Percentiles rank a stretch among this genome's conserved stretches.
Evolutionary conservation across 2,113 vertebrate species (phyloP).

Genomic region (Uria lomvia): DNA sequence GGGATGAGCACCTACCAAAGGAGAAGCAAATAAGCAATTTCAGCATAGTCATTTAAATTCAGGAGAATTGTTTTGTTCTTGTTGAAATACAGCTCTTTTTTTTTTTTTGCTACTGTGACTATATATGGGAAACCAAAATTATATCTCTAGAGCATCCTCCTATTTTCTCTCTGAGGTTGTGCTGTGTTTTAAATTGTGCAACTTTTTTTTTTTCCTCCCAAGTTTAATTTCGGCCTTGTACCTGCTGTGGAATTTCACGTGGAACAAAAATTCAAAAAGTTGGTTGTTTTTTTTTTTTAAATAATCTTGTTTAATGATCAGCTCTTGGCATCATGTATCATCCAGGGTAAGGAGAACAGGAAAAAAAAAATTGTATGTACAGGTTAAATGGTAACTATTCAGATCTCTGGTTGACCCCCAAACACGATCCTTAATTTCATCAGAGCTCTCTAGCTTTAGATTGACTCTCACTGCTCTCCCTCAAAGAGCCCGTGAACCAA

Average conservation of each 20-base stretch:
- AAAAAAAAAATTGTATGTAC: not conserved
- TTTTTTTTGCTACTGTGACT: not conserved
- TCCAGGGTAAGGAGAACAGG: not conserved
- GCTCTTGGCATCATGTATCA: not conserved
- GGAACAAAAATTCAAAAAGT: not conserved
- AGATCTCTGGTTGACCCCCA: not conserved
- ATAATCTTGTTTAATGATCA: not conserved
- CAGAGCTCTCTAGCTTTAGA: not conserved
- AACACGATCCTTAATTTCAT: not conserved
- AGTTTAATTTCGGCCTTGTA: not conserved
- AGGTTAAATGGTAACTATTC: not conserved
- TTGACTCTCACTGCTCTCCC: not conserved
- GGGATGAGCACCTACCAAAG: not conserved
- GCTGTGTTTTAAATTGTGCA: not conserved
- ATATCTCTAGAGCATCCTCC: not conserved
- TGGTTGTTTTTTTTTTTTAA: not conserved
- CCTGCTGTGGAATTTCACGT: not conserved
- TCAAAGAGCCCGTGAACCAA: not conserved
- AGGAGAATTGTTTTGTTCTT: not conserved
- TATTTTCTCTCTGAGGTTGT: not conserved
- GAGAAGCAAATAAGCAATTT: constrained; percentile 2
- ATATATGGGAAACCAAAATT: not conserved
- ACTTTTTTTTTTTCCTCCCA: no score
- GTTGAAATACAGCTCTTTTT: not conserved
- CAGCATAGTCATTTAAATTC: not conserved